Percentiles rank a stretch among this genome's conserved stretches.
Evolutionary conservation across 2,113 vertebrate genomes (phyloP).

Genomic region (Rhabdornis inornatus): DNA sequence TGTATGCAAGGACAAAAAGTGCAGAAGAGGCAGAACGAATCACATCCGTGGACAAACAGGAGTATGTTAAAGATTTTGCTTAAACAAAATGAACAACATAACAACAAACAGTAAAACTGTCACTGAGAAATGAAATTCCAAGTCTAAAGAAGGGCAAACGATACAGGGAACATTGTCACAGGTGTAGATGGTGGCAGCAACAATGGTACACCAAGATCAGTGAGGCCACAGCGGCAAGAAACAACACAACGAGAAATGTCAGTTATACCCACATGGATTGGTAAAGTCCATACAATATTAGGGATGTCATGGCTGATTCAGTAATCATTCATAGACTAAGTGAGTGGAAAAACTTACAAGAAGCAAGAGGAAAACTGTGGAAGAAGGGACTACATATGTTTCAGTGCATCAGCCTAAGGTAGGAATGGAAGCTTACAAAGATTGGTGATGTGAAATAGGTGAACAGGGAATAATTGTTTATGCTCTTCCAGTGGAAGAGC

Average conservation of each 20-base stretch:
- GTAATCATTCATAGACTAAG: neutral
- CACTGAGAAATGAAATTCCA: neutral
- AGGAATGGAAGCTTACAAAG: neutral
- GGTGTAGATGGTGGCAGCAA: neutral
- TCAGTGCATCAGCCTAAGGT: neutral
- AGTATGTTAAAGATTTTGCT: neutral
- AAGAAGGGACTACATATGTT: rapidly evolving
- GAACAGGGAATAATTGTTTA: neutral
- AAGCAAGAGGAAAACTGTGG: neutral
- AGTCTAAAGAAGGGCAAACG: neutral
- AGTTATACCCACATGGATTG: rapidly evolving
- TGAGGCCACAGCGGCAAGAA: neutral
- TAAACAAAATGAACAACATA: neutral
- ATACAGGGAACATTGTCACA: neutral
- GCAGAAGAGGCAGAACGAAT: neutral
- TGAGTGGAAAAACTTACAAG: neutral
- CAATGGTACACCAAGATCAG: neutral
- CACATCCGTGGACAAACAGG: neutral
- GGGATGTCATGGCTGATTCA: neutral
- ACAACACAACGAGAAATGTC: neutral
- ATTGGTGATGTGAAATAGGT: neutral
- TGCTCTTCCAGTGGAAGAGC: neutral
- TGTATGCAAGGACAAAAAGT: too few relatives aligned
- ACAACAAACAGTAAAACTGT: neutral
- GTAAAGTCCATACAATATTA: neutral